These are phyloP conservation scores for Agrochola litura DNA, from an alignment of 2,888 invertebrate genomes.

Conservation along the genomic window DNA sequence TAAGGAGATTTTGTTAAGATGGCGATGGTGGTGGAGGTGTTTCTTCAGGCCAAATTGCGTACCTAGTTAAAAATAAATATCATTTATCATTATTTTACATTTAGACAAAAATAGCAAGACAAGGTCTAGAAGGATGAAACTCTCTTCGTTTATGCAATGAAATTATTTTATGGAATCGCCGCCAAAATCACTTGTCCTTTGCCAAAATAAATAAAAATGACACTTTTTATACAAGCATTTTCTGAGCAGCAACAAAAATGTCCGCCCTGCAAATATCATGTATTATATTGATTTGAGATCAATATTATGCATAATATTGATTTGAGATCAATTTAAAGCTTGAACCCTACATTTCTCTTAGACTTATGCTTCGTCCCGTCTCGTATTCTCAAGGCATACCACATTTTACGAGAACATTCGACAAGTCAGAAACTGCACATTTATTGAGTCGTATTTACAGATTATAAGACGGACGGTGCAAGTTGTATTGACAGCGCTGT, in stretches of 20 bases:
- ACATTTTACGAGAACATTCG: constrained; percentile 23
- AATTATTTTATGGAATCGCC: too few species aligned
- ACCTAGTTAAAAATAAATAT: too few species aligned
- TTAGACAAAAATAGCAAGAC: too few species aligned
- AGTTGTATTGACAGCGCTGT: constrained; percentile 5
- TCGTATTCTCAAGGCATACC: background rate
- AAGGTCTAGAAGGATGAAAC: too few species aligned
- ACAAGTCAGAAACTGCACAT: constrained; percentile 8
- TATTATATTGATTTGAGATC: too few species aligned
- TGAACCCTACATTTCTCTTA: background rate
- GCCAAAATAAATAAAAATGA: background rate
- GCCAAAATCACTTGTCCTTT: background rate
- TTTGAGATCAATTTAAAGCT: background rate
- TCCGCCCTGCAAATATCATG: too few species aligned
- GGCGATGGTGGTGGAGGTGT: background rate
- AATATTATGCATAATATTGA: background rate
- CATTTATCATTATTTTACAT: too few species aligned
- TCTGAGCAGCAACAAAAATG: background rate
- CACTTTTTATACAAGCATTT: background rate
- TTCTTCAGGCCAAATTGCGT: too few species aligned
- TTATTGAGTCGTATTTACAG: constrained; percentile 7
- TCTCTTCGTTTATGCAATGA: too few species aligned
- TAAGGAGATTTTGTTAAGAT: constrained; percentile 69
- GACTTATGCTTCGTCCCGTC: background rate
- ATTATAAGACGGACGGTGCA: constrained; percentile 15